Base-by-base conservation (phyloP, 2,888 invertebrate species). In the Platycnemis pennipes region DNA sequence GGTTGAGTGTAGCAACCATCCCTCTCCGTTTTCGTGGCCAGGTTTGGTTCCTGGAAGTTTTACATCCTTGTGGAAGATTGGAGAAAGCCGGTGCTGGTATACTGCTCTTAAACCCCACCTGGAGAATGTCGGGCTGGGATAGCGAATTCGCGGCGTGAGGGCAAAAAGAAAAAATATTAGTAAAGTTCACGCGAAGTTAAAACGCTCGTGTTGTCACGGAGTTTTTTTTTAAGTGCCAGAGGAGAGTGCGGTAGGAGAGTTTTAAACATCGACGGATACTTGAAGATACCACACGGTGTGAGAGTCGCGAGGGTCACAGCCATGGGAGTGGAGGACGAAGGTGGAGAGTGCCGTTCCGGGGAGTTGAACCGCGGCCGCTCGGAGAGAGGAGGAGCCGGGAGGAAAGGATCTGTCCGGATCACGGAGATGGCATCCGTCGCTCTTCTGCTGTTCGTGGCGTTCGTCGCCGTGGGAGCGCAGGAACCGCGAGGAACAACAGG, bases 401-500 rank as follows among this genome's bases (percentile, higher is more conserved):
- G 44, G 19, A 19, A 45, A 19, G 56, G 89, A 31, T 53, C 56
- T 37, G 89, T 56, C 19, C 37, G 89, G 37, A 91, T 63, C n/a
- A 26, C 22, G 42, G 63, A 63, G 56, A 91, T 91, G 91, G n/a
- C 53, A 42, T 42, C 44, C 13, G 63, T 26, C 22, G 26, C n/a
- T n/a, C 31, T 63, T n/a, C 63, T 91, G 44, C 91, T 91, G 63
- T 91, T 91, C 63, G 91, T 45, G 91, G 69, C n/a, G 63, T 91
- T 91, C 91, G 69, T n/a, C 42, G 91, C 91, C 44, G 89, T 91
- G 63, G 91, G 63, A 69, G 91, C 91, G 26, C 91, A 91, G 91
- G 91, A 91, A 26, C 69, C 45, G 63, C 91, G 69, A 69, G 91
- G 63, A 91, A 91, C 91, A 91, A 91, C 91, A 91, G 91, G 91